Evolutionary conservation across 2,797 vertebrate genomes (phyloP).

Genomic region (Threskiornis aethiopicus): DNA sequence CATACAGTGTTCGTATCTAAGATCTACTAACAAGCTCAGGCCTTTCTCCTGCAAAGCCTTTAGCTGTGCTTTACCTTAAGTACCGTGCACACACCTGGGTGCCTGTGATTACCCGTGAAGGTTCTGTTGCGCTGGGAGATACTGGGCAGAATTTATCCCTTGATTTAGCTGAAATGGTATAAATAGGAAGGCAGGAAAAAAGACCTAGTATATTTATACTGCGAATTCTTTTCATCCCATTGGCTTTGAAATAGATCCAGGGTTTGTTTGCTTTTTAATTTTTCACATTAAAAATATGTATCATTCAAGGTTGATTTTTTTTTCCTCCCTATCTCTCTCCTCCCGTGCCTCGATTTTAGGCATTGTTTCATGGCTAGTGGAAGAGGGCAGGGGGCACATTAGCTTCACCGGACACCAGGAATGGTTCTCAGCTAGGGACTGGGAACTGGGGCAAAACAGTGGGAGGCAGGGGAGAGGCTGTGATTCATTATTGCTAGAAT

Average conservation of each 20-base stretch:
- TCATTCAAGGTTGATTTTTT: background rate
- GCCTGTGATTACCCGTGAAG: background rate
- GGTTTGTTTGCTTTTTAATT: constrained; percentile 2
- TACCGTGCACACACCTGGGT: fast-evolving
- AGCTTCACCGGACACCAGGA: background rate
- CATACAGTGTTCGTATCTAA: background rate
- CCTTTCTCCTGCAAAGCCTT: background rate
- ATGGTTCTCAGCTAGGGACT: background rate
- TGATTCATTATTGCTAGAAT: background rate
- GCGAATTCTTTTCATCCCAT: constrained; percentile 13
- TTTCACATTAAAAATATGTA: background rate
- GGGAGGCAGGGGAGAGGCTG: background rate
- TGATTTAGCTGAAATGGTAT: background rate
- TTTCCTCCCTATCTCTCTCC: background rate
- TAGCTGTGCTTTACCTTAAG: background rate
- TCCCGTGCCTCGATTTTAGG: background rate
- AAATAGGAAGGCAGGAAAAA: background rate
- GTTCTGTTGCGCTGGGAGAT: background rate
- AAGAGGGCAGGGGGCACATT: background rate
- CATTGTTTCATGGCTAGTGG: background rate
- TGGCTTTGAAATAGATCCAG: background rate
- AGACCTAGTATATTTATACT: background rate
- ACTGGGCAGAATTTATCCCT: background rate
- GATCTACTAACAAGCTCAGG: background rate
- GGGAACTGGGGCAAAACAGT: background rate